A percentile compares a stretch with the other conserved stretches of the same genome.
Conservation (phyloP, 2,113 vertebrate species). For the Apodemus speciosus region DNA sequence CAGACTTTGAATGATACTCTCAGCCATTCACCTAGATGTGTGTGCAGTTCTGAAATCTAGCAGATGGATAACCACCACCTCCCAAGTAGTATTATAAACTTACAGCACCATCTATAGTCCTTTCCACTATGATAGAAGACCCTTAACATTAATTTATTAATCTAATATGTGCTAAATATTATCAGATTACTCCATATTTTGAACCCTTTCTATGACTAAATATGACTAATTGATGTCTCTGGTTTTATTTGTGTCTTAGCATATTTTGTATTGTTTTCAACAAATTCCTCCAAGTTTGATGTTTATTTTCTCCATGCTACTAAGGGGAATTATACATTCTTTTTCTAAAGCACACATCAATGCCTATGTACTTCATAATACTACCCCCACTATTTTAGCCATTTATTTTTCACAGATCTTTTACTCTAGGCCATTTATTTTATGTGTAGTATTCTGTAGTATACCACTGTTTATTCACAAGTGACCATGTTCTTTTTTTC, state of each 20-base stretch:
- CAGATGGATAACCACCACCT: neutral
- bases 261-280: neutral
- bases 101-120: neutral
- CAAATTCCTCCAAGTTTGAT: neutral
- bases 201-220: neutral
- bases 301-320: neutral
- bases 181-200: neutral
- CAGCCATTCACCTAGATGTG: neutral
- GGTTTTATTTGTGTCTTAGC: neutral
- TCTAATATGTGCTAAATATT: slow-evolving; percentile 13
- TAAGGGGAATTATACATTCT: neutral
- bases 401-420: slow-evolving; percentile 37
- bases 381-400: neutral
- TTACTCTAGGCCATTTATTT: slow-evolving; percentile 52
- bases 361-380: slow-evolving; percentile 19
- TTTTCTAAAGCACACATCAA: neutral
- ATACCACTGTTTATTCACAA: slow-evolving; percentile 26
- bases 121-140: neutral
- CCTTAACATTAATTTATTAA: neutral
- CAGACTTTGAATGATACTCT: neutral
- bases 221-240: neutral
- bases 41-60: neutral
- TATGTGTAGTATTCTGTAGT: slow-evolving; percentile 11
- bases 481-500: slow-evolving; percentile 21
- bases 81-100: neutral